These are phyloP conservation scores for Drosophila silvestris DNA, from an alignment of 2,888 invertebrate genomes.

Conservation along the genomic window DNA sequence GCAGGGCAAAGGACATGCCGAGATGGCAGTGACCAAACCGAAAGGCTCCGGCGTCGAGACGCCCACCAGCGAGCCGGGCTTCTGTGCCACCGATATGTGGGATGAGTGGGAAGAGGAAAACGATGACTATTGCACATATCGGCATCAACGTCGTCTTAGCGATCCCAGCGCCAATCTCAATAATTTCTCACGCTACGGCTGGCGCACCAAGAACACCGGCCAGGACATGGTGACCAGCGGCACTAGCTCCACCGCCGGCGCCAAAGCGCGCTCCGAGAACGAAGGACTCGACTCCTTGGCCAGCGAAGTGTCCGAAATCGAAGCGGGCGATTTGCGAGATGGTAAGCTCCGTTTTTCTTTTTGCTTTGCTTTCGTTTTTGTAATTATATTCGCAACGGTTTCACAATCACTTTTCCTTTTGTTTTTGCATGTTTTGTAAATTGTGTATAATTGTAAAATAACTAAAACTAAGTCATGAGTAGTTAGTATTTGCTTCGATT, in stretches of 20 bases:
- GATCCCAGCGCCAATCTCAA: slow-evolving; percentile 97
- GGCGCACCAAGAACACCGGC: slow-evolving; percentile 88
- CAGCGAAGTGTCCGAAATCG: slow-evolving; percentile 94
- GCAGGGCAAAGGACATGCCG: slow-evolving; percentile 97
- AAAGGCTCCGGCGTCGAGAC: slow-evolving; percentile 97
- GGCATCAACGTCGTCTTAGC: slow-evolving; percentile 92
- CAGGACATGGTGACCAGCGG: slow-evolving; percentile 88
- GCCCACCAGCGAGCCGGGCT: slow-evolving; percentile 95
- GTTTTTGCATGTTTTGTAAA: slow-evolving; percentile 44
- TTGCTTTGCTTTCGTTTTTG: slow-evolving; percentile 12
- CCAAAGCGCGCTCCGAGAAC: slow-evolving; percentile 95
- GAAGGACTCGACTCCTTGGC: slow-evolving; percentile 95
- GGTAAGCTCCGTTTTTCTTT: slow-evolving; percentile 86
- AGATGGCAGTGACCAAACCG: slow-evolving; percentile 98
- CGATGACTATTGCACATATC: slow-evolving; percentile 93
- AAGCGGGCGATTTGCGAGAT: slow-evolving; percentile 96
- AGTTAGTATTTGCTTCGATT: slow-evolving; percentile 20
- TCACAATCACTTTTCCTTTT: slow-evolving; percentile 3
- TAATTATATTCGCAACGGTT: slow-evolving; percentile 6
- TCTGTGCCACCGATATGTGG: slow-evolving; percentile 94
- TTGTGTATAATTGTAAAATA: slow-evolving; percentile 1
- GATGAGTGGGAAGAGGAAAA: slow-evolving; percentile 96
- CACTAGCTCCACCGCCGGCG: slow-evolving; percentile 86
- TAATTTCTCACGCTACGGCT: slow-evolving; percentile 93
- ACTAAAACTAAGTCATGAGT: not conserved